Evolutionary conservation across 2,113 vertebrate genomes (phyloP), one percentile per base, ranked within the genome.

Genomic region (Progne subis): DNA sequence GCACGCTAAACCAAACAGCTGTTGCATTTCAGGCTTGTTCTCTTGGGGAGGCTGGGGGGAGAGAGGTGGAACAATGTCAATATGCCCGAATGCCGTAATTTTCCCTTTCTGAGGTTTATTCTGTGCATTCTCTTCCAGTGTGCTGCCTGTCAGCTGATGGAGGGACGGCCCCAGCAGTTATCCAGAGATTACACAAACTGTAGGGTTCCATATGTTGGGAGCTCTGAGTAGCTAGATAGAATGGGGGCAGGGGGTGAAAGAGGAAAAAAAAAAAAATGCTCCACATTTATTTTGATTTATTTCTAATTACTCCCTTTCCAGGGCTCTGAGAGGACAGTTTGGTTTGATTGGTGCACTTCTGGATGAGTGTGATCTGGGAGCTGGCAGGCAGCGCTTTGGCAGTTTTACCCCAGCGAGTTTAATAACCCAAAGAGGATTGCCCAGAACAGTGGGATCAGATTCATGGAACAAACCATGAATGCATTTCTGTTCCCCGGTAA

Each of bases 381-480:
- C 61, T 97, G 96, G 94, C 82, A 97, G 57, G 84, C 69, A 68
- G 70, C 47, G 41, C 78, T 88, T 82, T 96, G 96, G 93, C 84
- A 96, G 91, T 95, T 97, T 83, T 96, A 94, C 49, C 91, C 90
- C 78, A 83, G 61, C 56, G 90, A 94, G 79, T 85, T 87, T 88
- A 88, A 90, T 46, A 82, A 97, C 61, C 65, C 52, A 43, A 77
- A 0, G 6, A 94, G 92, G 75, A 91, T 78, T 70, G 60, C 83
- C 3, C 53, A 76, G 90, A 93, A 82, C 37, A 59, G 37, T 46
- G 34, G 53, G 20, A 77, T 44, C 4, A 2, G 60, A 94, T 81
- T 50, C 81, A 81, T 32, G 44, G 83, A 71, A 86, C 13, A 49
- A 85, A 75, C 79, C 87, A 31, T 26, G 37, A 82, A 89, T 49